These are phyloP conservation scores for Philaethria dido DNA, from an alignment of 2,888 invertebrate species.

Conservation along the genomic window DNA sequence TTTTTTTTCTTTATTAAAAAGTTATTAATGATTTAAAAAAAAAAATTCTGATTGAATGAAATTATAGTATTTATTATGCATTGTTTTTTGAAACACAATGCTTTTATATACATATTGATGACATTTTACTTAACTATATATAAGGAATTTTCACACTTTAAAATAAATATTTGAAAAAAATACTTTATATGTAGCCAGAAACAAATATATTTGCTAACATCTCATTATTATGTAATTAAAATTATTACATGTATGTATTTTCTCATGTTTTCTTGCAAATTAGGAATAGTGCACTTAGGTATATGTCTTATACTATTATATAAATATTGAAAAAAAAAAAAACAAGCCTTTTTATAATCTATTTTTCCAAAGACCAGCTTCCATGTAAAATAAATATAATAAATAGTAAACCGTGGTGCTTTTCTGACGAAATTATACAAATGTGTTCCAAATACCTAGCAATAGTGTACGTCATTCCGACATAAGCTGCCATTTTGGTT, in stretches of 20 bases:
- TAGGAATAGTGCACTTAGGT: background rate
- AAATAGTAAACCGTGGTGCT: constrained; percentile 44
- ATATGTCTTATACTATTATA: background rate
- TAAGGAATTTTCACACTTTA: constrained; percentile 6
- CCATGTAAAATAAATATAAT: constrained; percentile 18
- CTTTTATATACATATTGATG: constrained; percentile 21
- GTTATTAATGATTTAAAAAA: too few relatives aligned
- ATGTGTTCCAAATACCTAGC: constrained; percentile 45
- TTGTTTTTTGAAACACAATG: background rate
- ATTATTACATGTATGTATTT: background rate
- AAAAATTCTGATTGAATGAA: too few relatives aligned
- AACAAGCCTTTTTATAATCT: constrained; percentile 13
- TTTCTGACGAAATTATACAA: constrained; percentile 43
- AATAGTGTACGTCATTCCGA: constrained; percentile 47
- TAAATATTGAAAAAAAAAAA: background rate
- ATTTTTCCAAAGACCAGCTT: constrained; percentile 18
- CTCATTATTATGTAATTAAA: background rate
- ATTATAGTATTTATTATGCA: too few relatives aligned
- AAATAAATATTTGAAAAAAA: background rate
- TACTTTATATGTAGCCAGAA: background rate
- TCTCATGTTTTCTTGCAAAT: background rate
- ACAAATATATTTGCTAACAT: background rate
- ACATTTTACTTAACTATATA: background rate
- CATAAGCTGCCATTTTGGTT: constrained; percentile 55
- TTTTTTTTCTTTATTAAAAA: too few relatives aligned